These are phyloP conservation scores for Tigriopus californicus DNA, from an alignment of 2,888 invertebrate species.

Conservation along the genomic window DNA sequence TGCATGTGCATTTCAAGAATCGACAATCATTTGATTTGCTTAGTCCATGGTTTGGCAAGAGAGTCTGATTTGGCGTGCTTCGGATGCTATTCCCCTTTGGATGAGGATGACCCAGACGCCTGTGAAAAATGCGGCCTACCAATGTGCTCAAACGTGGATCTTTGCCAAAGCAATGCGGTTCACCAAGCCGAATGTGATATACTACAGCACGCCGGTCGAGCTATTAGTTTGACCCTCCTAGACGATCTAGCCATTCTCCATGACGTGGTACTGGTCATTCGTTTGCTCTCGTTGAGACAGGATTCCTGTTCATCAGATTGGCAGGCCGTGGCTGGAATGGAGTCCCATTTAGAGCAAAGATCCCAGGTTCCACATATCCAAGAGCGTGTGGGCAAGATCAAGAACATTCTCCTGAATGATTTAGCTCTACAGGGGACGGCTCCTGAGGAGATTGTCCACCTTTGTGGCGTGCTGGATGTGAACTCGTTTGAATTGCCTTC, in stretches of 20 bases:
- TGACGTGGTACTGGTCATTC: constrained; percentile 3
- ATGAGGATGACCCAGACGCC: constrained; percentile 5
- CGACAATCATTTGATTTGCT: neutral
- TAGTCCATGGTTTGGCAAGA: constrained; percentile 19
- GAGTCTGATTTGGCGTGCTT: constrained; percentile 19
- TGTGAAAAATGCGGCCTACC: neutral
- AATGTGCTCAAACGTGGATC: neutral
- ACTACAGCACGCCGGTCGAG: neutral
- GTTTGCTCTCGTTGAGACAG: constrained; percentile 1
- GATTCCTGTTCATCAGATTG: neutral
- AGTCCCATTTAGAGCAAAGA: neutral
- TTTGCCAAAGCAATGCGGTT: neutral
- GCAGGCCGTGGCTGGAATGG: neutral
- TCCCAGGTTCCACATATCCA: neutral
- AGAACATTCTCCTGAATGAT: neutral
- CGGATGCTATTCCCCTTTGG: constrained; percentile 19
- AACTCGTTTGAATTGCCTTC: constrained; percentile 8
- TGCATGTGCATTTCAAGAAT: no score
- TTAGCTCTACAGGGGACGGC: neutral
- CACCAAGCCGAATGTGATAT: constrained; percentile 1
- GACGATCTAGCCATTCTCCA: neutral
- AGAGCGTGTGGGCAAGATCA: neutral
- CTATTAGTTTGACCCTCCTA: neutral
- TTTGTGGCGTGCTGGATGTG: neutral
- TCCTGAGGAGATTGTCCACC: neutral